Evolutionary conservation across 2,113 vertebrate species (phyloP).

Genomic region (Rhinopomastus cyanomelas): DNA sequence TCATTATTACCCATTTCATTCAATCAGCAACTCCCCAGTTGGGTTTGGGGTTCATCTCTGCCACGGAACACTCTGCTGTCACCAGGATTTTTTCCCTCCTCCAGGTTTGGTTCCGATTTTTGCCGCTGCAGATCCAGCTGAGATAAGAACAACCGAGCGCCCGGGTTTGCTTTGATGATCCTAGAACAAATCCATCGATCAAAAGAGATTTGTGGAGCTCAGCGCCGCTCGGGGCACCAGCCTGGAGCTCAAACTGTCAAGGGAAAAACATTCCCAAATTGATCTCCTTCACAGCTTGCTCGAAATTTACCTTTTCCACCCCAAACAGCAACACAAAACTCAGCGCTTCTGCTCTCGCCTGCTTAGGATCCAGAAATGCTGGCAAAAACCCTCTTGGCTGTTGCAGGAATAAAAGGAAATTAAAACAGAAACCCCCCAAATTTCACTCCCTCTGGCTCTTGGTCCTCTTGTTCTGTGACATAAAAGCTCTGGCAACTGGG

Average conservation of each 20-base stretch:
- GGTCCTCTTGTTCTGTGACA: not conserved
- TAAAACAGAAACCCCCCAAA: too few species aligned
- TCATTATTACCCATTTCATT: not conserved
- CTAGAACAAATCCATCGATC: not conserved
- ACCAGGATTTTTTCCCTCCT: not conserved
- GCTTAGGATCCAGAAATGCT: accelerated
- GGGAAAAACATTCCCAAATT: not conserved
- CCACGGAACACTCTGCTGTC: not conserved
- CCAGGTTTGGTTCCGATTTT: not conserved
- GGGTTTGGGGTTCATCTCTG: not conserved
- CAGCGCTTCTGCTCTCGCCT: not conserved
- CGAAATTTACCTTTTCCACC: not conserved
- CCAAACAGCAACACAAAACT: not conserved
- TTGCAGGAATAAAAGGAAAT: not conserved
- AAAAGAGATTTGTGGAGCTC: not conserved
- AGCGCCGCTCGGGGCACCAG: accelerated
- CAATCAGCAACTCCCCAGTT: not conserved
- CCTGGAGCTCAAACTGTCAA: not conserved
- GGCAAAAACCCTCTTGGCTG: not conserved
- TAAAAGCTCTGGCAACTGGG: not conserved
- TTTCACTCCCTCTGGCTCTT: not conserved
- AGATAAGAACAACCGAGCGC: not conserved
- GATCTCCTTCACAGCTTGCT: not conserved
- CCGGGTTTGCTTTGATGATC: not conserved
- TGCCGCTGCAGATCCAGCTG: constrained; percentile 5